Percentiles rank a stretch among this genome's conserved stretches.
Conservation (phyloP, 1,140 invertebrate genomes). For the Nasonia longicornis region DNA sequence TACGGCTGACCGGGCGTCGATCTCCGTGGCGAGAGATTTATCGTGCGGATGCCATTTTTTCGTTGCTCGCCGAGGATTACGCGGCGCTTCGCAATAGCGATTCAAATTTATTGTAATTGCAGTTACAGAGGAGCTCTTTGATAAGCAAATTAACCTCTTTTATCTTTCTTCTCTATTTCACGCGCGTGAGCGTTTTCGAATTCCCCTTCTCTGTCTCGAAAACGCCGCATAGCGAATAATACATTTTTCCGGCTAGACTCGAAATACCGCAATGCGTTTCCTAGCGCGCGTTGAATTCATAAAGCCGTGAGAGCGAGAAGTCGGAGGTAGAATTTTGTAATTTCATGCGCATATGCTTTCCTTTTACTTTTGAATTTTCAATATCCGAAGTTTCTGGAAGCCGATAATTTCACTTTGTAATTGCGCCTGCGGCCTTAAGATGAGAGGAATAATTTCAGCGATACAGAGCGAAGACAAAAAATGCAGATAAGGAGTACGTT, state of each 20-base stretch:
- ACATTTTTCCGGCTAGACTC: slow-evolving; percentile 51
- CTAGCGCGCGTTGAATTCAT: neutral
- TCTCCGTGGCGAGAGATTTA: neutral
- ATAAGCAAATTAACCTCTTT: neutral
- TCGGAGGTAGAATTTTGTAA: neutral
- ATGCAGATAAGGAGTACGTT: too few relatives aligned
- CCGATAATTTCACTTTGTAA: neutral
- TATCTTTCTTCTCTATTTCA: neutral
- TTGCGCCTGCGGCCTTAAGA: neutral
- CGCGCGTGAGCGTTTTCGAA: neutral
- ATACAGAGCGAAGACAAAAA: neutral
- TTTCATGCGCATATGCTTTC: neutral
- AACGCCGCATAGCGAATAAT: neutral
- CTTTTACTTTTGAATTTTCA: slow-evolving; percentile 4
- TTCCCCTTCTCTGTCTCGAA: neutral
- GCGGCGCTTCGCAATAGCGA: too few relatives aligned
- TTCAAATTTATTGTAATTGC: neutral
- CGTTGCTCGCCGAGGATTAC: neutral
- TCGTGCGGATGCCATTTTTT: neutral
- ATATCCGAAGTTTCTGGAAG: neutral
- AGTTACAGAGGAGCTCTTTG: neutral
- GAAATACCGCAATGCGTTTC: slow-evolving; percentile 34
- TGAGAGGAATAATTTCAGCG: neutral
- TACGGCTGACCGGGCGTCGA: neutral
- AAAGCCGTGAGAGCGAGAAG: neutral